Base-by-base conservation (phyloP, 2,113 vertebrate species). In the Tragelaphus buxtoni region DNA sequence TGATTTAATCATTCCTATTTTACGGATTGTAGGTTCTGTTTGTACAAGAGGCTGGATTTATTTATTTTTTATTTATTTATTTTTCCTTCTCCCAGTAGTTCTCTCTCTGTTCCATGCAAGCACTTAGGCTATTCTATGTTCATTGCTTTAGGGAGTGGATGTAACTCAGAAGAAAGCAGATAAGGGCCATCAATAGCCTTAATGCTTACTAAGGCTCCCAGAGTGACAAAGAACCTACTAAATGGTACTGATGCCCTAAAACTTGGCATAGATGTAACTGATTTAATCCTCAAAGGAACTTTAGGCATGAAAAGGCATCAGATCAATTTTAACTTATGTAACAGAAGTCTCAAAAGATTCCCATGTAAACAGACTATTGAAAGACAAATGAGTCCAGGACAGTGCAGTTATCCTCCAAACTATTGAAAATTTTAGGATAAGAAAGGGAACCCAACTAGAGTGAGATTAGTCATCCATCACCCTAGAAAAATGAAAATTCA, bases 1-100 rank as follows among this genome's bases (percentile, higher is more conserved):
- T 61, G 39, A 45, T 84, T 95, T 84, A 89, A 92, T 97, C 83
- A 74, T 42, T 56, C 26, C 53, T 96, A 92, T 97, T 96, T 96
- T 96, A 95, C 2, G 28, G 65, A 69, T 47, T 96, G 53, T 86
- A 81, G 30, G 11, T 81, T 84, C 45, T 92, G 4, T 84, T 94
- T 94, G 30, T 72, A 89, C 12, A 4, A 14, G 30, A 81, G 1
- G 10, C 32, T 85, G 22, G 5, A 11, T 49, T 84, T 77, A 81
- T 58, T 76, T 47, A 76, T 51, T 60, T 49, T 13, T 39, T 56
- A 69, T 69, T 69, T 35, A 39, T 69, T 22, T 35, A 22, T 30
- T 42, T 83, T 42, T 30, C 8, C 1, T 80, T 82, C 3, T 77
- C 11, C 95, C 42, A 76, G 16, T 90, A 47, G 42, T 94, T 92